phyloP scores from a whole-genome alignment of 1,140 invertebrate genomes.

The Conus ventricosus region DNA sequence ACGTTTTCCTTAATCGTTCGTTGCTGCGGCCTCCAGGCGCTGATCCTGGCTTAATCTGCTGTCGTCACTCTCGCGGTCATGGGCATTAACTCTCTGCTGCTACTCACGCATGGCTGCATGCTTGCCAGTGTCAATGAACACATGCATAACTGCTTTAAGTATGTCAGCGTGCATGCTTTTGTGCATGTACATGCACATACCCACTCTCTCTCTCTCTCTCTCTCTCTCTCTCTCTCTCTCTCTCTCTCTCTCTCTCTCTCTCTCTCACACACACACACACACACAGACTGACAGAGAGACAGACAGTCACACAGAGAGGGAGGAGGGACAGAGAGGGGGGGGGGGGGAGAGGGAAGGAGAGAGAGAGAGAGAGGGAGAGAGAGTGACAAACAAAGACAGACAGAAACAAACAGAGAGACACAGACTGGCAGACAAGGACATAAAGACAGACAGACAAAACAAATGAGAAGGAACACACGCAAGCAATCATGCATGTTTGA shows the following conservation, averaged over 20 bases:
- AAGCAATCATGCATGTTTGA: no score
- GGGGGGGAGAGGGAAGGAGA: not conserved
- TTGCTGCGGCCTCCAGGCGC: no score
- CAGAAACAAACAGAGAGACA: not conserved
- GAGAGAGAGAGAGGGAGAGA: not conserved
- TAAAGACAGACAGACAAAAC: not conserved
- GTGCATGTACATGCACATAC: constrained; percentile 4
- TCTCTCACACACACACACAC: no score
- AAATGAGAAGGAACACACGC: not conserved
- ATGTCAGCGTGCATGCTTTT: not conserved
- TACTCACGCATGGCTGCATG: no score
- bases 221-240: no score
- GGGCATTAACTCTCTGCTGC: no score
- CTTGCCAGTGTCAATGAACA: not conserved
- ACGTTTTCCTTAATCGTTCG: no score
- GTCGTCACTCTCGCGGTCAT: no score
- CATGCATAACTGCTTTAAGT: not conserved
- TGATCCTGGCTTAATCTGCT: no score
- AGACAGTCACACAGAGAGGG: not conserved
- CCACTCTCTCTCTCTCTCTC: not conserved
- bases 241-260: no score
- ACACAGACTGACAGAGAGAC: not conserved
- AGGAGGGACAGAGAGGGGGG: no score
- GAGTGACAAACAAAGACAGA: not conserved
- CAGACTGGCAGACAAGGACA: no score